A percentile compares a stretch with the other conserved stretches of the same genome.
These are phyloP conservation scores for Paralichthys olivaceus DNA, from an alignment of 2,113 vertebrate species.

Conservation along the genomic window DNA sequence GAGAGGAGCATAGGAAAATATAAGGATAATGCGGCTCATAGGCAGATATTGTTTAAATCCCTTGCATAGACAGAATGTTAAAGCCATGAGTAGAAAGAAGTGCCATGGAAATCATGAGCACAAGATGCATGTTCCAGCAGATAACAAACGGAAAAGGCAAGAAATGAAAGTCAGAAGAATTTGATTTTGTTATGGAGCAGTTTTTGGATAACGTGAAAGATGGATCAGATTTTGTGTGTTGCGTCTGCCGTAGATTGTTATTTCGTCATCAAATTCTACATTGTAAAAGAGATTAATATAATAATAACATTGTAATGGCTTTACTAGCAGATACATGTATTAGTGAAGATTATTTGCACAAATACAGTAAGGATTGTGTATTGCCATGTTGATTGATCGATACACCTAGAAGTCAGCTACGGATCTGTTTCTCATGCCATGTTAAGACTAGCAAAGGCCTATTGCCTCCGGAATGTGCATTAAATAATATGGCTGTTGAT, in stretches of 20 bases:
- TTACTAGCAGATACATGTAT: neutral
- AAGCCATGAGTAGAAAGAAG: neutral
- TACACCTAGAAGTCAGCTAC: neutral
- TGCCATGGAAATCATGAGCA: neutral
- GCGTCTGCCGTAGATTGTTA: neutral
- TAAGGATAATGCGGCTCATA: too few relatives aligned
- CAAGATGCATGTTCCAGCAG: neutral
- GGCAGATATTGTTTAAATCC: neutral
- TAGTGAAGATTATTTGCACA: neutral
- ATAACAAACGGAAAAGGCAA: neutral
- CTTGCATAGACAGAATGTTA: neutral
- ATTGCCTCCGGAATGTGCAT: neutral
- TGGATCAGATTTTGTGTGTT: slow-evolving; percentile 18
- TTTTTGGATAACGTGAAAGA: neutral
- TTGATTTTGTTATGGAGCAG: neutral
- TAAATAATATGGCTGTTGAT: neutral
- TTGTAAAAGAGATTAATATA: neutral
- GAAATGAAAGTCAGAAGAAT: neutral
- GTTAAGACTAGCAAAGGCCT: neutral
- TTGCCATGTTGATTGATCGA: neutral
- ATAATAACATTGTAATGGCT: rapidly evolving
- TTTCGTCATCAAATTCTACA: neutral
- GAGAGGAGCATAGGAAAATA: too few relatives aligned
- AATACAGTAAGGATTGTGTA: neutral
- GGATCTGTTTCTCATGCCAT: slow-evolving; percentile 8